Evolutionary conservation across 2,113 vertebrate genomes (phyloP).

Genomic region (Numida meleagris): DNA sequence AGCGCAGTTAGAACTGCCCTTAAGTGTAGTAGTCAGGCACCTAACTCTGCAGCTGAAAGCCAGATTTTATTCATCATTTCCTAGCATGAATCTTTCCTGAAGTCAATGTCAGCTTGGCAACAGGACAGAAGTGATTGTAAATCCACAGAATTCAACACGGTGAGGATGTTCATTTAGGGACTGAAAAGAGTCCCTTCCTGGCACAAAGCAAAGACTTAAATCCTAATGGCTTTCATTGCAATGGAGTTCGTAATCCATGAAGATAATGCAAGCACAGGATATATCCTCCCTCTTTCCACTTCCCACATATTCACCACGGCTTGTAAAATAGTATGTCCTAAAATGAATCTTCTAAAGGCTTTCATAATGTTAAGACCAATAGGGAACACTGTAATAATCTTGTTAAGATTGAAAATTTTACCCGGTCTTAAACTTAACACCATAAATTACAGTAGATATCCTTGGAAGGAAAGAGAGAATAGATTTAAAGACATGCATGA

Average conservation of each 20-base stretch:
- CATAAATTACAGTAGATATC: background rate
- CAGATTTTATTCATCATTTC: background rate
- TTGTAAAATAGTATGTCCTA: background rate
- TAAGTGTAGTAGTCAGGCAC: background rate
- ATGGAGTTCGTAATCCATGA: background rate
- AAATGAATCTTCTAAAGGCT: background rate
- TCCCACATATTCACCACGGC: background rate
- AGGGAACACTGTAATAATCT: background rate
- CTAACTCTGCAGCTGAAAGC: background rate
- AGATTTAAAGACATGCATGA: background rate
- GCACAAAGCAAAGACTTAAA: background rate
- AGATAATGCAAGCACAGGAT: rapidly evolving
- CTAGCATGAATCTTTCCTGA: background rate
- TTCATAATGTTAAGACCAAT: background rate
- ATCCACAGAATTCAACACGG: background rate
- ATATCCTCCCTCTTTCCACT: background rate
- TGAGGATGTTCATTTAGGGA: rapidly evolving
- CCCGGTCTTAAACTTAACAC: background rate
- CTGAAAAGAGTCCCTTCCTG: background rate
- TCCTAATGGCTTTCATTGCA: background rate
- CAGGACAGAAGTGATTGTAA: background rate
- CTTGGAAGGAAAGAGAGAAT: background rate
- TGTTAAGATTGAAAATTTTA: background rate
- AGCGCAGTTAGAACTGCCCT: background rate
- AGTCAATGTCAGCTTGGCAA: background rate